Base-by-base conservation (phyloP, 2,797 vertebrate genomes). In the Parauchenoglanis ngamensis region DNA sequence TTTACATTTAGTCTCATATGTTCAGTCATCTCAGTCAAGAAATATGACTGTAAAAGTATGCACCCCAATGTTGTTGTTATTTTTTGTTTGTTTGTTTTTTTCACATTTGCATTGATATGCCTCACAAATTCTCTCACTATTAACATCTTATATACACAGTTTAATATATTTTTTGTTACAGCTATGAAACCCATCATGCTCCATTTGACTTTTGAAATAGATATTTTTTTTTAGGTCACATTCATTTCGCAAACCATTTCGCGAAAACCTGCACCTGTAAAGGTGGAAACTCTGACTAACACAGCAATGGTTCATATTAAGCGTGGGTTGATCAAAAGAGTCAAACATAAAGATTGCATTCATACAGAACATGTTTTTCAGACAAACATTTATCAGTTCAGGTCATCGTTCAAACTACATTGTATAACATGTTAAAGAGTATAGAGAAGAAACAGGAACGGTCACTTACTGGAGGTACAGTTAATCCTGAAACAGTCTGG, bases 401-500 rank as follows among this genome's bases (percentile, higher is more conserved):
- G 61, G 80, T 67, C 80, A 83, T 83, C 7, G 19, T 52, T 83
- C 81, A 83, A 54, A 83, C 63, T 7, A 12, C 21, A 83, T 67
- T 67, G 46, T 25, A 68, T 35, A 40, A 59, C 49, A 68, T 73
- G 56, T 85, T 44, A 84, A 65, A 80, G 65, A 81, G 78, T 61
- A 59, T 35, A 89, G 57, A 79, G 44, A 83, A 90, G 87, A 91
- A 96, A 96, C 96, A 98, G 96, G 97, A 99, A 97, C 97, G 96
- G 96, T 96, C 95, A 99, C 98, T 99, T 99, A 99, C 98, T 99
- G 97, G 97, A 96, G 95, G 98, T 97, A 99, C 98, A 99, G 98
- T 99, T 99, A 96, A 98, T 99, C 98, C 97, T 99, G 97, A 98
- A 96, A 99, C 98, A 99, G 98, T 99, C 98, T 99, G 99, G 98